Evolutionary conservation across 1,140 invertebrate genomes (phyloP), one percentile per base, ranked within the genome.

Genomic region (Zeugodacus cucurbitae): DNA sequence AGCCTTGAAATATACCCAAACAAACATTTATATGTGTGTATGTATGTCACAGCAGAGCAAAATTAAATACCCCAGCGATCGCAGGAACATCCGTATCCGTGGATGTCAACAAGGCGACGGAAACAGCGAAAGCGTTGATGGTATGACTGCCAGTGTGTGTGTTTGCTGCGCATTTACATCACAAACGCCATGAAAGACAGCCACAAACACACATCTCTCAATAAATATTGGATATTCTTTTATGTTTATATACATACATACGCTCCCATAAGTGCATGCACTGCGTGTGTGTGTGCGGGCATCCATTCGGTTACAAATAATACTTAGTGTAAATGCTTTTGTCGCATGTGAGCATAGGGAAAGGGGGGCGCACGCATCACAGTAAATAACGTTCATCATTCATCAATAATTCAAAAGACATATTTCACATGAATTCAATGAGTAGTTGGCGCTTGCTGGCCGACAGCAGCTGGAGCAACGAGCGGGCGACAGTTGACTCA

Each of bases 331-430:
- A 82, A 48, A 82, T 82, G 57, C 44, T 86, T 32, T 37, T 26
- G 41, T 85, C 58, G 58, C n/a, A 82, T 14, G 48, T 5, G 37
- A n/a, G 37, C 82, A 54, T 59, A 14, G 5, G 20, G 22, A 20
- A 54, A 7, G 48, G 6, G 48, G 48, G n/a, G n/a, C n/a, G 44
- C 29, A 26, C 5, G 17, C 67, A n/a, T 11, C 26, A 32, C 26
- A 34, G 64, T 32, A 41, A 74, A n/a, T 41, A 48, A 48, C 37
- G 74, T 29, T 82, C 74, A 82, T 87, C n/a, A 87, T 48, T 82
- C 74, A 82, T 87, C 59, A 87, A 87, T 87, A 87, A 87, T 87
- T 87, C 86, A 87, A 59, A 87, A 64, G 86, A 87, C 86, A 87
- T 57, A 87, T 87, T 58, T 37, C 32, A 59, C 57, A 87, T 87